Evolutionary conservation across 2,888 invertebrate genomes (phyloP).

Genomic region (Uropetala carovei): DNA sequence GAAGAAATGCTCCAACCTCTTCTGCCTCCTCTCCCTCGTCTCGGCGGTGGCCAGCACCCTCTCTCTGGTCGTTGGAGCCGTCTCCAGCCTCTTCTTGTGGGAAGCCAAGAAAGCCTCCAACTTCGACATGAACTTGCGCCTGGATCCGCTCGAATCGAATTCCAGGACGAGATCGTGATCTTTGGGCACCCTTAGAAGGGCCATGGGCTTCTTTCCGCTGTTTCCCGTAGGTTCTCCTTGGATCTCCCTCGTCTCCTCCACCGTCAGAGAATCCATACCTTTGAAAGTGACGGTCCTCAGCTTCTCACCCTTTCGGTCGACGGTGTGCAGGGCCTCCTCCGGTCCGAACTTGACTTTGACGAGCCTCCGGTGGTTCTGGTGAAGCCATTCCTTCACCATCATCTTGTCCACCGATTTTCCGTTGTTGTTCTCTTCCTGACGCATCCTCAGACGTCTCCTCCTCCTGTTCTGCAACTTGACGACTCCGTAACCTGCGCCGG

Average conservation of each 20-base stretch:
- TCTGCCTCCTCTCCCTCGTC: constrained; percentile 94
- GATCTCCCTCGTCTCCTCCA: constrained; percentile 82
- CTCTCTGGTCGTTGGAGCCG: constrained; percentile 87
- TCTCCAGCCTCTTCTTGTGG: constrained; percentile 88
- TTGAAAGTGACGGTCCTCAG: constrained; percentile 88
- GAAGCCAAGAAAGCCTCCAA: constrained; percentile 89
- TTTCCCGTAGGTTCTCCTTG: constrained; percentile 83
- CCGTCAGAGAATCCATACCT: constrained; percentile 86
- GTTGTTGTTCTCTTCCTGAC: constrained; percentile 85
- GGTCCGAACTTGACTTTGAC: constrained; percentile 95
- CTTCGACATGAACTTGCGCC: constrained; percentile 92
- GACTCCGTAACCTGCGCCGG: constrained; percentile 93
- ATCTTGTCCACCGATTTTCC: constrained; percentile 88
- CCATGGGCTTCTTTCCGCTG: constrained; percentile 71
- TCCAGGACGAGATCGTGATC: constrained; percentile 96
- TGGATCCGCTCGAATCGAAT: constrained; percentile 87
- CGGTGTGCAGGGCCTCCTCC: constrained; percentile 89
- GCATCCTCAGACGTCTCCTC: constrained; percentile 86
- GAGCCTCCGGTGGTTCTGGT: constrained; percentile 91
- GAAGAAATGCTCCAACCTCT: constrained; percentile 95
- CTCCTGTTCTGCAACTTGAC: constrained; percentile 94
- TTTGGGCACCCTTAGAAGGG: constrained; percentile 81
- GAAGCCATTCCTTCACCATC: constrained; percentile 95
- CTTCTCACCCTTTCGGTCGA: constrained; percentile 94
- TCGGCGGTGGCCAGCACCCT: constrained; percentile 94